phyloP scores from a whole-genome alignment of 2,888 invertebrate species.

The Rotaria socialis region DNA sequence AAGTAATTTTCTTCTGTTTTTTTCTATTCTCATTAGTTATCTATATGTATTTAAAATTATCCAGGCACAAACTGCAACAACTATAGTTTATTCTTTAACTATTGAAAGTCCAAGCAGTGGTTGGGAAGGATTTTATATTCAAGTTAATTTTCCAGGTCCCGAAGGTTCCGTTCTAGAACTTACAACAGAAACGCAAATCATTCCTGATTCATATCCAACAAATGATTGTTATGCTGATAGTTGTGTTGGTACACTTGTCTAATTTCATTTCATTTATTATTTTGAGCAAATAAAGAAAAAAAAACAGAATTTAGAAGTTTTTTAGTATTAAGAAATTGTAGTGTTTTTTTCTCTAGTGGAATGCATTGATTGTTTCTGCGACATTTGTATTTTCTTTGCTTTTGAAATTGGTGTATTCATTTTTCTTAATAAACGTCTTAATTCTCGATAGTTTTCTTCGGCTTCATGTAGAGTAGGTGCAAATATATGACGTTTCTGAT shows the following conservation, averaged over 20 bases:
- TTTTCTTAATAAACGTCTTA: conserved; percentile 13
- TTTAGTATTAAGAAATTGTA: too few relatives aligned
- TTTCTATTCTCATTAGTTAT: background rate
- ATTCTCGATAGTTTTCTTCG: background rate
- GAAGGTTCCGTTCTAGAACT: conserved; percentile 50
- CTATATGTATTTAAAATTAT: background rate
- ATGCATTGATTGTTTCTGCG: too few relatives aligned
- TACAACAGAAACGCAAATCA: conserved; percentile 52
- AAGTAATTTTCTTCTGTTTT: background rate
- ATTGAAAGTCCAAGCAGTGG: conserved; percentile 43
- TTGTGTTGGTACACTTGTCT: conserved; percentile 20
- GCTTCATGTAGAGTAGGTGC: background rate
- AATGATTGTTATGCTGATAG: background rate
- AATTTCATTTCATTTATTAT: background rate
- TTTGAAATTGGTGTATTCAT: background rate
- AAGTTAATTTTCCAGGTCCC: conserved; percentile 51
- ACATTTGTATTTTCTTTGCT: background rate
- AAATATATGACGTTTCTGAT: conserved; percentile 2
- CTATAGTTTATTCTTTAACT: conserved; percentile 37
- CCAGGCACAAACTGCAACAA: background rate
- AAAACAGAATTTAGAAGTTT: too few relatives aligned
- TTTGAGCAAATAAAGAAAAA: background rate
- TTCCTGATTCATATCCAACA: conserved; percentile 52
- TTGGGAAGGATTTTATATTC: conserved; percentile 48
- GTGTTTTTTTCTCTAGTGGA: too few relatives aligned